Base-by-base conservation (phyloP, 35 echinoderm and acorn worm species). In the Lytechinus pictus region DNA sequence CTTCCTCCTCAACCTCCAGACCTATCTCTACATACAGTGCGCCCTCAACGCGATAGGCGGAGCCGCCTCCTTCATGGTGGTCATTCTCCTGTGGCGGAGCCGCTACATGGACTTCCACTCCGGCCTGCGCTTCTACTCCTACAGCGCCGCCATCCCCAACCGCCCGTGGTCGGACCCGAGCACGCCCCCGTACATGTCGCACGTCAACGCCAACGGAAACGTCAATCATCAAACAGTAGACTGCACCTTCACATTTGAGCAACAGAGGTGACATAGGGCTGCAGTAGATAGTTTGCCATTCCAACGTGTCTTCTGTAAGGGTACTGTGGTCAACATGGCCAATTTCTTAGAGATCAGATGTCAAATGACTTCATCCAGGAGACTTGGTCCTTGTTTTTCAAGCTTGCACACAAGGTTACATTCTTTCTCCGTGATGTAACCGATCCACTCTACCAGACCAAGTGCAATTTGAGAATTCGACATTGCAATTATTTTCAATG, bases 81-180 rank as follows among this genome's bases (percentile, higher is more conserved):
- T 97, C 57, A 99, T 99, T 86, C 93, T 99, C 72, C 95, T 99
- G 96, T 99, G 98, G 98, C 88, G 97, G 9, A 94, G 95, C 28
- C 94, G 98, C 14, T 99, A 98, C 86, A 96, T 96, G 94, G 98
- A 99, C 92, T 99, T 99, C 86, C 97, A 99, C 95, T 99, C 98
- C 24, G 98, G 98, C 27, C 92, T 99, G 12, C 54, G 98, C 27
- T 99, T 99, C 92, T 99, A 99, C 86, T 99, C 98, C 8, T 99
- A 99, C 92, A 99, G 98, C 86, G 98, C 98, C 52, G 95, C 95
- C n/a, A 92, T 99, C 54, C 98, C 98, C 7, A 99, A 94, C 86
- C 92, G 95, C 91, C 97, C 97, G 2, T 98, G 96, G 96, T 87
- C 96, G 28, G 97, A 98, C 93, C 96, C 95, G 21, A 91, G 90